These are phyloP conservation scores for Trematomus loennbergii DNA, from an alignment of 2,113 vertebrate genomes.

Conservation along the genomic window DNA sequence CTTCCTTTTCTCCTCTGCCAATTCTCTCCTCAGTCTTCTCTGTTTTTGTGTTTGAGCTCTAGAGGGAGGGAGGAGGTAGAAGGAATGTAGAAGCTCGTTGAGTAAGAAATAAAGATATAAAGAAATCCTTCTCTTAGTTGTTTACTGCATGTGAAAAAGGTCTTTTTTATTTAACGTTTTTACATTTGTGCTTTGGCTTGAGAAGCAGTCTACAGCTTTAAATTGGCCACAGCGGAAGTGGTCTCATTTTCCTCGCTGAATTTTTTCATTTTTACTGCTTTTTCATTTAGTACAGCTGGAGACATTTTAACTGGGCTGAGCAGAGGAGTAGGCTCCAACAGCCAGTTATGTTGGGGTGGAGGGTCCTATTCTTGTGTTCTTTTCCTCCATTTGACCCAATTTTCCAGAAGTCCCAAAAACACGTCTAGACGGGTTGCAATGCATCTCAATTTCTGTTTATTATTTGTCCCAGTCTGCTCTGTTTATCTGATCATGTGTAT, in stretches of 20 bases:
- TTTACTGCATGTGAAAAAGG: not conserved
- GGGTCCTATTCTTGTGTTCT: conserved; percentile 23
- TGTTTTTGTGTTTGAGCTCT: conserved; percentile 68
- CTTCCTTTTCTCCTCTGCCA: conserved; percentile 56
- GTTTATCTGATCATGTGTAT: conserved; percentile 49
- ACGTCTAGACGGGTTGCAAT: conserved; percentile 37
- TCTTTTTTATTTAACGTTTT: conserved; percentile 11
- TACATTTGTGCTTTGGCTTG: conserved; percentile 14
- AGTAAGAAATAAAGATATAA: conserved; percentile 36
- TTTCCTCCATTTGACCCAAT: conserved; percentile 52
- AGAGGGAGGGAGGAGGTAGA: conserved; percentile 45
- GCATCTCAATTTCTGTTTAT: conserved; percentile 46
- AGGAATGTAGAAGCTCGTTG: conserved; percentile 51
- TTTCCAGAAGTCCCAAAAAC: conserved; percentile 49
- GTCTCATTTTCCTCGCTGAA: conserved; percentile 53
- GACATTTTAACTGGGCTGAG: conserved; percentile 47
- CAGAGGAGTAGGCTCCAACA: conserved; percentile 29
- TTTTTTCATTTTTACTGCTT: conserved; percentile 52
- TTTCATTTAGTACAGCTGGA: conserved; percentile 58
- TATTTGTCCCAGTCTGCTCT: conserved; percentile 16
- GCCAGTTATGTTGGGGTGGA: conserved; percentile 42
- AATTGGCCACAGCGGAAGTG: conserved; percentile 52
- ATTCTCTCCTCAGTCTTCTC: conserved; percentile 41
- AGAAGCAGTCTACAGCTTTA: conserved; percentile 25
- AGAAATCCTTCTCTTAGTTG: not conserved